Evolutionary conservation across 64 coral and sea anemone genomes (phyloP), one percentile per base, ranked within the genome.

Genomic region (Porites australiensis): DNA sequence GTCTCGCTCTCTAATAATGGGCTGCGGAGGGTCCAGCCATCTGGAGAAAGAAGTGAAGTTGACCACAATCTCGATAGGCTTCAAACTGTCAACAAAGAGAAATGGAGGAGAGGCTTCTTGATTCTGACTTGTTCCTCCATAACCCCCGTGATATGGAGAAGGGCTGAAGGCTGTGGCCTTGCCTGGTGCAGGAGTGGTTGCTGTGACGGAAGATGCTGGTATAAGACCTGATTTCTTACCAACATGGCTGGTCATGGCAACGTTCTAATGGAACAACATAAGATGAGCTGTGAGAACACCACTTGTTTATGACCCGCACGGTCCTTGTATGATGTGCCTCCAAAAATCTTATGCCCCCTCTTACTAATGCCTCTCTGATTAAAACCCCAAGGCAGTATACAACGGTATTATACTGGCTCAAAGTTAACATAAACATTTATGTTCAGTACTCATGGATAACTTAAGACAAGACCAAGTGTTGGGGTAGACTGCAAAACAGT

Each of bases 11-110:
- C 89, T 91, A 27, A 99, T 62, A 20, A 99, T 91, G 4, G 98
- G 91, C 64, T 92, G 98, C 0, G 98, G 98, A 5, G 98, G 98
- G 58, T 99, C 98, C 68, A 99, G 21, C 98, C 98, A 99, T 20
- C 64, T 94, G 5, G 94, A 96, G 18, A 99, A 96, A 0, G 87
- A 88, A 3, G 98, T 96, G 65, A 99, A 95, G 70, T 91, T 91
- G 0, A 99, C 88, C 13, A 99, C 91, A 57, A 96, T 92, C 89
- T 99, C 98, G 13, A 99, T 94, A 3, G 88, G 90, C 19, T 96
- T 87, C 18, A 99, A 75, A 67, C 98, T 96, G 70, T 99, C 98
- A 10, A 99, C 94, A 90, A 99, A 99, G 63, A 99, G 72, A 85
- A 87, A 99, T 21, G 94, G 98, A 37, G 98, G 94, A 12, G 94